Base-by-base conservation (phyloP, 2,797 vertebrate genomes). In the Spinus pinus region DNA sequence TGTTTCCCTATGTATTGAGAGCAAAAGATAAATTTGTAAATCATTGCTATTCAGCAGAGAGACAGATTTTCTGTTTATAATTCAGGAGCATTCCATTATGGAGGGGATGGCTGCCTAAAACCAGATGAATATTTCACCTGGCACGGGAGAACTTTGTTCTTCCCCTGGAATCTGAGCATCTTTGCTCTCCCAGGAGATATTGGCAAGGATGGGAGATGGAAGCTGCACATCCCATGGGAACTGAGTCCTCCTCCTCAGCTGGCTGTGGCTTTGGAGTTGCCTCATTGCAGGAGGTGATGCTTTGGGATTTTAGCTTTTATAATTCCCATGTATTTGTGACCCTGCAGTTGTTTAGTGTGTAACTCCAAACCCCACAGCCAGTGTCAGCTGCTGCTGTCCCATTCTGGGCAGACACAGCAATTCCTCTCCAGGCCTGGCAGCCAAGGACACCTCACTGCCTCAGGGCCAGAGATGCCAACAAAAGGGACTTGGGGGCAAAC, bases 311-410 rank as follows among this genome's bases (percentile, higher is more conserved):
- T 12, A 1, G 20, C 11, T 33, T 51, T 62, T 33, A 7, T 12
- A 30, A 23, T 33, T 37, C 8, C 1, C 4, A 41, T 3, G 0
- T 1, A 3, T 42, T 20, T 53, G 7, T 10, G 4, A 35, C 2
- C 31, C 16, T 44, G 39, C 49, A 24, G 6, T 12, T 53, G 6
- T n/a, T 30, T 12, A 1, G 20, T 44, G 25, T 6, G 0, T 5
- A 15, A 35, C 16, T 30, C 37, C 1, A 4, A 44, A 20, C 6
- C 24, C 39, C 12, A 30, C 1, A 30, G 0, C 1, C 15, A 77
- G 16, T 30, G 49, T 1, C 0, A 30, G 58, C 24, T 42, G 9
- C 47, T 77, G 47, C 20, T 77, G 5, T 4, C 47, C 37, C 47
- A 23, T 12, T 33, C 5, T 19, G 47, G 37, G 27, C 46, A 53